phyloP scores from a whole-genome alignment of 2,888 invertebrate species.

The Aporophyla lueneburgensis region DNA sequence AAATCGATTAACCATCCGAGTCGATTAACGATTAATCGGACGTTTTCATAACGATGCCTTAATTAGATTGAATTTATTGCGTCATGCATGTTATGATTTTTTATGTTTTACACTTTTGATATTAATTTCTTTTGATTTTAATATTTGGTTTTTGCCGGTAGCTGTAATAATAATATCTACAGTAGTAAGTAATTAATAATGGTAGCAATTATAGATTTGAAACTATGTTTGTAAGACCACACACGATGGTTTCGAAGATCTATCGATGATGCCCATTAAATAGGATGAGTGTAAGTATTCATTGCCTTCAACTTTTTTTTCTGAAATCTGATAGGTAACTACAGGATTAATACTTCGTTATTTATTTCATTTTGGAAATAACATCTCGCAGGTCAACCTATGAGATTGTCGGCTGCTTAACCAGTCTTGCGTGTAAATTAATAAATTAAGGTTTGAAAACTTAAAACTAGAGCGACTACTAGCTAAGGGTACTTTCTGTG shows the following conservation, averaged over 20 bases:
- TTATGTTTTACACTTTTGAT: not conserved
- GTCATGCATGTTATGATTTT: conserved; percentile 21
- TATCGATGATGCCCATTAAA: too few relatives aligned
- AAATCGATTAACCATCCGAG: conserved; percentile 53
- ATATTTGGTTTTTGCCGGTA: conserved; percentile 10
- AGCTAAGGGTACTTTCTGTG: too few relatives aligned
- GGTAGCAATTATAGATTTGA: conserved; percentile 15
- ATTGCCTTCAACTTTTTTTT: not conserved
- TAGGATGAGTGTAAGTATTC: too few relatives aligned
- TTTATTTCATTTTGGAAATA: too few relatives aligned
- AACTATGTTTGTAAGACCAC: conserved; percentile 23
- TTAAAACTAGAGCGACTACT: too few relatives aligned
- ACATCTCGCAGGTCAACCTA: too few relatives aligned
- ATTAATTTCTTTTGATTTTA: conserved; percentile 21
- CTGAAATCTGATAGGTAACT: too few relatives aligned
- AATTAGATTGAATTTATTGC: conserved; percentile 54
- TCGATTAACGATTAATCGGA: conserved; percentile 53
- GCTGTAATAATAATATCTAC: not conserved
- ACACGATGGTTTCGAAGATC: conserved; percentile 7
- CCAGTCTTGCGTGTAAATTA: too few relatives aligned
- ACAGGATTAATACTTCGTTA: too few relatives aligned
- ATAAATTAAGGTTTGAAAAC: too few relatives aligned
- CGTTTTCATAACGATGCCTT: conserved; percentile 53
- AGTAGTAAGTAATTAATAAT: conserved; percentile 17
- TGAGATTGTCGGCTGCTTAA: too few relatives aligned